A percentile compares a stretch with the other conserved stretches of the same genome.
These are phyloP conservation scores for Lacanobia oleracea DNA, from an alignment of 2,888 invertebrate genomes.

Conservation along the genomic window DNA sequence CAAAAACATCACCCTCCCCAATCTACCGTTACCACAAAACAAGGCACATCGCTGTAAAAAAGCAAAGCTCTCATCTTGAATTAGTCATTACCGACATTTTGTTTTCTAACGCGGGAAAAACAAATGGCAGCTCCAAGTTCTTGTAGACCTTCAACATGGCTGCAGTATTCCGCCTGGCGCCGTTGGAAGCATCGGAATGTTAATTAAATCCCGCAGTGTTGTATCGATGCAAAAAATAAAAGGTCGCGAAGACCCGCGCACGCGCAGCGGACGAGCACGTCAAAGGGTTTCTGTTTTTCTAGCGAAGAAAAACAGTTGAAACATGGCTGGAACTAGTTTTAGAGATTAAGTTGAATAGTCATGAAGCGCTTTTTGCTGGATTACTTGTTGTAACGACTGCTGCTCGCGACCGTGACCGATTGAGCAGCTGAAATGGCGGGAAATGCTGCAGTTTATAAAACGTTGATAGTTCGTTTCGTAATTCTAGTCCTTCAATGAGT, in stretches of 20 bases:
- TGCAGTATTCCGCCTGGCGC: slow-evolving; percentile 59
- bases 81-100: slow-evolving; percentile 28
- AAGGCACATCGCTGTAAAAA: neutral
- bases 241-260: slow-evolving; percentile 84
- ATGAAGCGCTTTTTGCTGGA: slow-evolving; percentile 32
- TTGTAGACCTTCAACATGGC: slow-evolving; percentile 40
- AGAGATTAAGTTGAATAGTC: slow-evolving; percentile 51
- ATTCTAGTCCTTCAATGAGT: neutral
- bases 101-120: slow-evolving; percentile 31
- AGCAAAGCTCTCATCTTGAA: slow-evolving; percentile 5
- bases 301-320: slow-evolving; percentile 47
- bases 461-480: slow-evolving; percentile 26
- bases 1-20: too few species aligned
- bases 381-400: slow-evolving; percentile 44
- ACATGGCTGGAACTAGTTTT: slow-evolving; percentile 48
- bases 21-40: neutral
- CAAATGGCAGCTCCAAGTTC: slow-evolving; percentile 33
- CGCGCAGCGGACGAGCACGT: slow-evolving; percentile 68
- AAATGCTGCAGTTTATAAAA: slow-evolving; percentile 21
- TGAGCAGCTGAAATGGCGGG: slow-evolving; percentile 32
- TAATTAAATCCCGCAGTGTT: slow-evolving; percentile 69
- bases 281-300: slow-evolving; percentile 58
- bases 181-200: slow-evolving; percentile 67
- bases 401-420: slow-evolving; percentile 47
- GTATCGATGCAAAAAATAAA: slow-evolving; percentile 79